A percentile compares a stretch with the other conserved stretches of the same genome.
Evolutionary conservation across 2,797 vertebrate genomes (phyloP).

Genomic region (Chiroxiphia lanceolata): DNA sequence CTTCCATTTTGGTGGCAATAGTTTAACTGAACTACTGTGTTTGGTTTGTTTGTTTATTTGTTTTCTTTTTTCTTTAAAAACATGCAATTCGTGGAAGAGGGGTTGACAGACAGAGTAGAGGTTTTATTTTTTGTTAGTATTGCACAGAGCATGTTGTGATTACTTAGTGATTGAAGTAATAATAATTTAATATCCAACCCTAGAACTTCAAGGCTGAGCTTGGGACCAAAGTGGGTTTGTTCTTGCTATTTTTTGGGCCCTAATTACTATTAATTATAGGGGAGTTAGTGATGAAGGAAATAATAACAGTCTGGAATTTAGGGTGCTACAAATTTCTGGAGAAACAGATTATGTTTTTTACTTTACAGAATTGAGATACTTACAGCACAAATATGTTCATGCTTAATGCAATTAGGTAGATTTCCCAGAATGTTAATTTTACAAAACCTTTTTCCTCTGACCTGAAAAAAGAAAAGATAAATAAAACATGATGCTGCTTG

Average conservation of each 20-base stretch:
- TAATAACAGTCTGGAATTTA: background rate
- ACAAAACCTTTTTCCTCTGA: conserved; percentile 56
- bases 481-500: conserved; percentile 54
- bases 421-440: conserved; percentile 44
- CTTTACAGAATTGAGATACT: background rate
- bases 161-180: background rate
- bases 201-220: background rate
- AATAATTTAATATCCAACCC: background rate
- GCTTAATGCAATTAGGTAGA: conserved; percentile 16
- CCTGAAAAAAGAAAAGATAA: conserved; percentile 64
- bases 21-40: background rate
- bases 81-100: background rate
- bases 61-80: background rate
- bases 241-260: background rate
- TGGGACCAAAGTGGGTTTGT: background rate
- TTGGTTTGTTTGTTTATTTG: background rate
- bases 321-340: background rate
- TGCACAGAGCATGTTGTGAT: background rate
- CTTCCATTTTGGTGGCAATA: background rate
- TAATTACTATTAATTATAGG: background rate
- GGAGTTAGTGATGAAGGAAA: background rate
- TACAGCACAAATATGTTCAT: background rate
- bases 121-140: background rate
- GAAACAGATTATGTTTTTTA: background rate
- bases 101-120: fast-evolving